Evolutionary conservation across 1,140 invertebrate genomes (phyloP), one percentile per base, ranked within the genome.

Genomic region (Prorops nasuta): DNA sequence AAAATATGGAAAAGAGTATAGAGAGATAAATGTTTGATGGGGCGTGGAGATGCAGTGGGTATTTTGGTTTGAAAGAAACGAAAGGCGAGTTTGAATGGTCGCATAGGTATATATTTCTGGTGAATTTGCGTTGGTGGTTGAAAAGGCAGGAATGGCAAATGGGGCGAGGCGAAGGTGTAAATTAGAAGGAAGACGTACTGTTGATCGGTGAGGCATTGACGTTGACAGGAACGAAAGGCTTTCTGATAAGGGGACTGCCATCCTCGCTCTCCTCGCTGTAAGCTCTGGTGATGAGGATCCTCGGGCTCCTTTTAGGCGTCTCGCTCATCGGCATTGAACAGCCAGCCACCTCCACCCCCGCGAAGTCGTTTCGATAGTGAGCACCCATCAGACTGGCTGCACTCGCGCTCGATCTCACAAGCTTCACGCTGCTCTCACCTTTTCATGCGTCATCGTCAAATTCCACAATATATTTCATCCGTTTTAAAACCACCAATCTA

Each of bases 271-370:
- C 86, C 58, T 87, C 84, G 31, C 85, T 87, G 73, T 82, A 84
- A 1, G 86, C 84, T 50, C 85, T 68, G 2, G 86, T 87, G 40
- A 88, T 87, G 1, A 86, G 78, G 18, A 88, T 88, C 39, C 81
- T 77, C 10, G 86, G 86, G 12, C 84, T 87, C 39, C 79, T 77
- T 51, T 79, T 76, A 4, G 80, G 68, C 57, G 78, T 70, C 38
- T 49, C 61, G 18, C 38, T 51, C 34, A 46, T 39, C 1, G 45
- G 36, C 46, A 55, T 40, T 7, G 53, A 59, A n/a, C 56, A 63
- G 42, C 48, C 58, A 22, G 51, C 47, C 20, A 34, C 43, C 12
- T 62, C 59, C 22, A 41, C 56, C 17, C 51, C 56, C 21, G 38
- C 55, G 28, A 65, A 64, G 41, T 74, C 72, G 47, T 56, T 69